Evolutionary conservation across 2,113 vertebrate species (phyloP).

Genomic region (Amia ocellicauda): DNA sequence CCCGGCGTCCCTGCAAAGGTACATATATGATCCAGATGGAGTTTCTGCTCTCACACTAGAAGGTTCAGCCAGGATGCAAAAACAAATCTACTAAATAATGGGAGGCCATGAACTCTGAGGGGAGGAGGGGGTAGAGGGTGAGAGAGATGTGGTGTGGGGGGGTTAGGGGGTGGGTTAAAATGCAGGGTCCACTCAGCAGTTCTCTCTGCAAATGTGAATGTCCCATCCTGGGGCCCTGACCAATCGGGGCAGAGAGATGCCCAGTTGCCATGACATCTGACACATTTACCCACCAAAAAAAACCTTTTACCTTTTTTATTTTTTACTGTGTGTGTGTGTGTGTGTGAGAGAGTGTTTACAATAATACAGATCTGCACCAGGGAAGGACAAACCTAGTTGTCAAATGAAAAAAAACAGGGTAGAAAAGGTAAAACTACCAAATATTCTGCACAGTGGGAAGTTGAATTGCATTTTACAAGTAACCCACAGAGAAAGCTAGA

Average conservation of each 20-base stretch:
- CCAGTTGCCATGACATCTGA: constrained; percentile 46
- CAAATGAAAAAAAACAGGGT: too few species aligned
- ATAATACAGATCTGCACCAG: too few species aligned
- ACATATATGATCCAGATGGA: constrained; percentile 59
- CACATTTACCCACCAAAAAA: constrained; percentile 21
- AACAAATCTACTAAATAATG: constrained; percentile 60
- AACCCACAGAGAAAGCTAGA: too few species aligned
- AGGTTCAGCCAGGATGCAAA: constrained; percentile 62
- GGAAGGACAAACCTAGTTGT: neutral
- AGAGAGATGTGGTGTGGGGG: too few species aligned
- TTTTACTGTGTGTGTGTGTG: constrained; percentile 1
- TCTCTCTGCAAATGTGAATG: constrained; percentile 48
- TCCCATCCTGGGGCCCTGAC: constrained; percentile 33
- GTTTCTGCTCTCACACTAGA: constrained; percentile 54
- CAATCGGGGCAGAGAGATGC: constrained; percentile 43
- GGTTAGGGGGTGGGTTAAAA: constrained; percentile 39
- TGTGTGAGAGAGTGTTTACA: too few species aligned
- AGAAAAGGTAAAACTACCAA: too few species aligned
- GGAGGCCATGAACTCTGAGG: constrained; percentile 46
- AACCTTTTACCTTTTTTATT: neutral
- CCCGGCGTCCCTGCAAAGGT: constrained; percentile 52
- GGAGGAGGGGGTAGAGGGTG: neutral
- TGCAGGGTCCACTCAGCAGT: constrained; percentile 69
- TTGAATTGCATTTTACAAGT: too few species aligned
- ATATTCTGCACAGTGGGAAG: too few species aligned